Conservation (phyloP, 2,113 vertebrate species). For the Drymodes brunneopygia region DNA sequence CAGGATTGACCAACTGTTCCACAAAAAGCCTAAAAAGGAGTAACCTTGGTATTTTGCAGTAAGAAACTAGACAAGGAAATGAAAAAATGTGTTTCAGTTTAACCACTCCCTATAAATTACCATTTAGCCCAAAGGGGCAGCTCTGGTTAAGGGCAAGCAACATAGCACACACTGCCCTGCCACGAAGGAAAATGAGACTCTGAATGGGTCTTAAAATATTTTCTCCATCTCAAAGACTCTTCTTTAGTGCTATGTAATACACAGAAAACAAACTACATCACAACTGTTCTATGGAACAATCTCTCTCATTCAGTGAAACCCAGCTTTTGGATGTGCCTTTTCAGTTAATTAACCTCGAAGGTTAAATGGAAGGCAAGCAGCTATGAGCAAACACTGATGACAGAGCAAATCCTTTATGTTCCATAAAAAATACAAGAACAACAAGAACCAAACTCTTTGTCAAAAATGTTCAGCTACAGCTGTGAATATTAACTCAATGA, state of each 20-base stretch:
- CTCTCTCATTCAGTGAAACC: not conserved
- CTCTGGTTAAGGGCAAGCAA: not conserved
- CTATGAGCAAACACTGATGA: not conserved
- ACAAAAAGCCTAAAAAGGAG: not conserved
- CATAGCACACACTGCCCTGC: not conserved
- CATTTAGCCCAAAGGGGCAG: not conserved
- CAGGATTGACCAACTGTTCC: not conserved
- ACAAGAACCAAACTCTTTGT: not conserved
- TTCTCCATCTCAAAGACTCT: not conserved
- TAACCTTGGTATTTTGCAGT: not conserved
- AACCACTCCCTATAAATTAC: not conserved
- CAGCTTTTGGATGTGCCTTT: not conserved
- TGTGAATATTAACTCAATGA: not conserved
- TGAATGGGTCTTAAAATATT: not conserved
- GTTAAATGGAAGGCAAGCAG: slow-evolving; percentile 17
- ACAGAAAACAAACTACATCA: slow-evolving; percentile 10
- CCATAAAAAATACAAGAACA: not conserved
- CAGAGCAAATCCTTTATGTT: not conserved
- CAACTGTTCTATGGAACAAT: not conserved
- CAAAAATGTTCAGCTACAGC: not conserved
- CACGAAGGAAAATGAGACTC: not conserved
- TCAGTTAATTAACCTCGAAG: slow-evolving; percentile 22
- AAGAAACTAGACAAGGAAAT: not conserved
- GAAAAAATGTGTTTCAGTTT: not conserved
- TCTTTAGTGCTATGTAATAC: not conserved